Conservation (phyloP, 2,113 vertebrate genomes). For the Percina caprodes region DNA sequence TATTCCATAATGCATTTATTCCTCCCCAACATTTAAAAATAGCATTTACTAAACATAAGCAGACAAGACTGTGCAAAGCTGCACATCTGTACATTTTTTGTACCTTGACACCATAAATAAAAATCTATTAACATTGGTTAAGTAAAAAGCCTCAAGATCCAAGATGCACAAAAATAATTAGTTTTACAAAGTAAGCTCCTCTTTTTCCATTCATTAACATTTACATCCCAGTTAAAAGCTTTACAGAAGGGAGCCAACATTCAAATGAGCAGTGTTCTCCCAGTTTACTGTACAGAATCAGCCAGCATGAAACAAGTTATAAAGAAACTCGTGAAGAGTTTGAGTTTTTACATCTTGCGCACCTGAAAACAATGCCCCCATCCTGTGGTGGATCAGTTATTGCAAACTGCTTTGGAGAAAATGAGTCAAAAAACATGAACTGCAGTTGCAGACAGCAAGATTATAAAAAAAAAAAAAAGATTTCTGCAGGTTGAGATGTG, state of each 20-base stretch:
- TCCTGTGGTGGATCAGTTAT: constrained; percentile 19
- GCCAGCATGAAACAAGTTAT: neutral
- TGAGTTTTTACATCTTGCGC: neutral
- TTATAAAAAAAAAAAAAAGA: too few species aligned
- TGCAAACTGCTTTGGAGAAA: constrained; percentile 59
- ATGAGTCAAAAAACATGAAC: constrained; percentile 20
- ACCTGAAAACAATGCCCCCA: constrained; percentile 35
- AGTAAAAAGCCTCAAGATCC: constrained; percentile 69
- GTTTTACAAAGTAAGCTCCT: constrained; percentile 69
- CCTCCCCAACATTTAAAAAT: constrained; percentile 77
- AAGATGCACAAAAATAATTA: constrained; percentile 71
- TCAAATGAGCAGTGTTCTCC: neutral
- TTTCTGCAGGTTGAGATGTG: neutral
- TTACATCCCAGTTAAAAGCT: constrained; percentile 61
- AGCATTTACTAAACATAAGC: constrained; percentile 77
- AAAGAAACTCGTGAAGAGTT: neutral
- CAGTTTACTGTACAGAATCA: constrained; percentile 26
- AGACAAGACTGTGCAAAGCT: constrained; percentile 64
- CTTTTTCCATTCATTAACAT: constrained; percentile 28
- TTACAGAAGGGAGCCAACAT: constrained; percentile 40
- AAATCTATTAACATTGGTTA: constrained; percentile 78
- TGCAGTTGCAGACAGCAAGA: neutral
- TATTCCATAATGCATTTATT: constrained; percentile 75
- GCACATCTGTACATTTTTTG: constrained; percentile 72
- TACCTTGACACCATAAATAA: constrained; percentile 79